A percentile compares a stretch with the other conserved stretches of the same genome.
Conservation (phyloP, 2,888 invertebrate species). For the Bimastos eiseni region DNA sequence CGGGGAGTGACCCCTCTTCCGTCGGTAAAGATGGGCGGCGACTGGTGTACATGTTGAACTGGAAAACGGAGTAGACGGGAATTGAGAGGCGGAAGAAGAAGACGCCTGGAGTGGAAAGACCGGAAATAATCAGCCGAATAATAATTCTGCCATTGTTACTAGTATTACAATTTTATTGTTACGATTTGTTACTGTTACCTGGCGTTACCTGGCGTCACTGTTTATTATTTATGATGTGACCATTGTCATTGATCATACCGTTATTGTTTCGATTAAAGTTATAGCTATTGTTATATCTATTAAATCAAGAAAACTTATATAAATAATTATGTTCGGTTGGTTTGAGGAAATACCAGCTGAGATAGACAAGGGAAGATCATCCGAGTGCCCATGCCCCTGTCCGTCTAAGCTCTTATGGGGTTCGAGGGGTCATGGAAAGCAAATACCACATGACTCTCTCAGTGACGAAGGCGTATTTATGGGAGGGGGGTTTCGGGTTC, state of each 20-base stretch:
- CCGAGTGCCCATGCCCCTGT: neutral
- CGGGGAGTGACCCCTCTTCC: neutral
- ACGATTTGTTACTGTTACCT: neutral
- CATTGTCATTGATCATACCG: neutral
- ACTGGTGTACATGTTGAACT: neutral
- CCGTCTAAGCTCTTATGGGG: neutral
- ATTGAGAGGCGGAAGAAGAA: neutral
- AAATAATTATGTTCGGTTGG: neutral
- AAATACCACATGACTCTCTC: too few relatives aligned
- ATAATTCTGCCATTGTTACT: neutral
- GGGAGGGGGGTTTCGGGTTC: too few relatives aligned
- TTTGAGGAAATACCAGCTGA: too few relatives aligned
- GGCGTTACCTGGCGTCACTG: neutral
- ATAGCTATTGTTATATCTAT: neutral
- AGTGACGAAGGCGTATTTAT: too few relatives aligned
- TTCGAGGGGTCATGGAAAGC: neutral
- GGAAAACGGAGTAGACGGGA: slow-evolving; percentile 19
- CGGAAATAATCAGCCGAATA: neutral
- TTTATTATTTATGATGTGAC: neutral
- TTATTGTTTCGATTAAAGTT: neutral
- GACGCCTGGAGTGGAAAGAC: neutral
- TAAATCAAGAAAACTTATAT: neutral
- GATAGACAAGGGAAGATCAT: neutral
- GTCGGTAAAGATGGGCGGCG: neutral
- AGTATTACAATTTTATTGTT: neutral